These are phyloP conservation scores for Lepidonotus clava DNA, from an alignment of 2,888 invertebrate species.

Conservation along the genomic window DNA sequence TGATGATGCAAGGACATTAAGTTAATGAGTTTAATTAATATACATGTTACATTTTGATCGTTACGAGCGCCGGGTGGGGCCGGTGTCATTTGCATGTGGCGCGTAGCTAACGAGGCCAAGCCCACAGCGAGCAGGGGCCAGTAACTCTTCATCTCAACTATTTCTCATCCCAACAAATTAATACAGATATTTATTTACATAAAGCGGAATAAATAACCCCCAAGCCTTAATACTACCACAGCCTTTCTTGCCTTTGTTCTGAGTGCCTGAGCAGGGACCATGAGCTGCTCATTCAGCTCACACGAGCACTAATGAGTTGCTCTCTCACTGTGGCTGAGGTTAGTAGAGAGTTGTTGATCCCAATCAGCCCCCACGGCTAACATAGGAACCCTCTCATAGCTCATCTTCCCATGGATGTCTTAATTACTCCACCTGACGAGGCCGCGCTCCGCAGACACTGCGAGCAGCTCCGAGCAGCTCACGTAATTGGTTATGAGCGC, in stretches of 20 bases:
- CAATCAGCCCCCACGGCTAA: conserved; percentile 37
- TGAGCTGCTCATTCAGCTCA: background rate
- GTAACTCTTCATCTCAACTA: conserved; percentile 28
- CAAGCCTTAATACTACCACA: no score
- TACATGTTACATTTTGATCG: conserved; percentile 54
- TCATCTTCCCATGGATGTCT: conserved; percentile 40
- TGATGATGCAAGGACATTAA: conserved; percentile 46
- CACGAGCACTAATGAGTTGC: background rate
- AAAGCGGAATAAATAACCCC: background rate
- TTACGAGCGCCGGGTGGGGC: conserved; percentile 16
- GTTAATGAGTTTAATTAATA: conserved; percentile 53
- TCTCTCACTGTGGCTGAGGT: background rate
- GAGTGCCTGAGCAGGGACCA: background rate
- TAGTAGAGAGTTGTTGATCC: conserved; percentile 40
- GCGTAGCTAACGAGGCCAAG: conserved; percentile 20
- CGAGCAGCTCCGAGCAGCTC: background rate
- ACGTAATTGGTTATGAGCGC: conserved; percentile 49
- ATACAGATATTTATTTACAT: no score
- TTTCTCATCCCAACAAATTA: background rate
- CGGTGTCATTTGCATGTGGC: conserved; percentile 46
- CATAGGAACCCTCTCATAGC: conserved; percentile 46
- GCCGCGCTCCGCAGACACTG: conserved; percentile 13
- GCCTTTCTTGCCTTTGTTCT: no score
- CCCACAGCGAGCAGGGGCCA: background rate
- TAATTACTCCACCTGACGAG: conserved; percentile 46